A percentile compares a stretch with the other conserved stretches of the same genome.
Conservation (phyloP, 2,888 invertebrate genomes). For the Cyclophora albipunctata region DNA sequence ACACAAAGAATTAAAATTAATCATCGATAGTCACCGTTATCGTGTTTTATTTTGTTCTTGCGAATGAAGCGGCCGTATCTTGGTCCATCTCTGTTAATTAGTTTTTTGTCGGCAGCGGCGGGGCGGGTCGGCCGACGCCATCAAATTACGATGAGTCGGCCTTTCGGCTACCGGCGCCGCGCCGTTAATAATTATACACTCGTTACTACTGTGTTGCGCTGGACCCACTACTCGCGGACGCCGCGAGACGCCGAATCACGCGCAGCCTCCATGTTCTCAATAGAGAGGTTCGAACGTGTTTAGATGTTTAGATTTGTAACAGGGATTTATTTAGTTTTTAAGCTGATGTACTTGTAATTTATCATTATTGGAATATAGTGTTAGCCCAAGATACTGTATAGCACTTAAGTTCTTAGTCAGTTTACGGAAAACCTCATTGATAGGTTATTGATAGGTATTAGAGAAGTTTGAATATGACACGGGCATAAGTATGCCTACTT, state of each 20-base stretch:
- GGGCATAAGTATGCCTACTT: too few species aligned
- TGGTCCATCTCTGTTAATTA: slow-evolving; percentile 70
- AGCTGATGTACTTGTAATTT: too few species aligned
- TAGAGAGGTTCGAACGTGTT: background rate
- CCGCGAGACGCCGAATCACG: slow-evolving; percentile 33
- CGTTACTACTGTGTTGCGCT: slow-evolving; percentile 72
- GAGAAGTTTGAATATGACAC: too few species aligned
- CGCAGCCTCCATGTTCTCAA: background rate
- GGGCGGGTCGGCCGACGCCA: slow-evolving; percentile 69
- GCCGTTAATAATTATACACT: slow-evolving; percentile 69
- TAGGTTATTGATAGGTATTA: too few species aligned
- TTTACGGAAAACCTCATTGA: too few species aligned
- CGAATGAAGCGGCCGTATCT: slow-evolving; percentile 50
- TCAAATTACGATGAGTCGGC: slow-evolving; percentile 76
- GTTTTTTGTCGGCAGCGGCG: slow-evolving; percentile 66
- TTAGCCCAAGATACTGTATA: too few species aligned
- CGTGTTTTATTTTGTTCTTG: slow-evolving; percentile 49
- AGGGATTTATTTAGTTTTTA: background rate
- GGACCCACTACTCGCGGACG: slow-evolving; percentile 14
- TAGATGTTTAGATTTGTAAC: background rate
- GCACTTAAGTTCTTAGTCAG: too few species aligned
- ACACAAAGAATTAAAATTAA: slow-evolving; percentile 31
- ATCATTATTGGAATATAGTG: too few species aligned
- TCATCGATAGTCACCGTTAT: slow-evolving; percentile 37
- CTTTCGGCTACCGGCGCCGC: slow-evolving; percentile 69